Base-by-base conservation (phyloP, 2,888 invertebrate genomes). In the Hypsopygia costalis region DNA sequence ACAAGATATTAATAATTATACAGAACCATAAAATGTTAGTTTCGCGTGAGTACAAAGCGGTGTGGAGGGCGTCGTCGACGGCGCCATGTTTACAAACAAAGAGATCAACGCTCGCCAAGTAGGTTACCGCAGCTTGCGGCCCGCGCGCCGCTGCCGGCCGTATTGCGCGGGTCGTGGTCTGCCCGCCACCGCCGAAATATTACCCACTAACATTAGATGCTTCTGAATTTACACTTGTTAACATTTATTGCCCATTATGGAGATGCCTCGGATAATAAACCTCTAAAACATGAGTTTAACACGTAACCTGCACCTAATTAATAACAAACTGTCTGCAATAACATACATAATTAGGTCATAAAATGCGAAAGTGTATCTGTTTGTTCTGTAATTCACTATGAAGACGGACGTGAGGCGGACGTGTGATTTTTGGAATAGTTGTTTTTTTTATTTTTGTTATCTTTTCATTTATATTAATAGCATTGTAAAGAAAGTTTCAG, bases 21-120 rank as follows among this genome's bases (percentile, higher is more conserved):
- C 12, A 12, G 38, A 33, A 39, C 33, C 33, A 27, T 46, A 47
- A 51, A 51, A 52, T 39, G 42, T 49, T 40, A 37, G 27, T 33
- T 38, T 39, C 28, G 16, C 28, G 25, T 8, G 41, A 16, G 16
- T 16, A 16, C 16, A 16, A 40, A 46, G 40, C 38, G 45, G 46
- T 46, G 63, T 63, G 59, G 55, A 56, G 59, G 58, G 52, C 62
- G 58, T 52, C 62, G 62, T 54, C 67, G 59, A 54, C 69, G 73
- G 65, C 73, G 80, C 75, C 80, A 78, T 89, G 89, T 89, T 89
- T 89, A 88, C 83, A 87, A 89, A 89, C 89, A 89, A 87, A 80
- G 77, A 86, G 89, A 89, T 82, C 88, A 89, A 89, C 69, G 89
- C 63, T 71, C 89, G 73, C 70, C 66, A 89, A 87, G 86, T 89